These are phyloP conservation scores for Hymenopus coronatus DNA, from an alignment of 2,888 invertebrate species.

Conservation along the genomic window DNA sequence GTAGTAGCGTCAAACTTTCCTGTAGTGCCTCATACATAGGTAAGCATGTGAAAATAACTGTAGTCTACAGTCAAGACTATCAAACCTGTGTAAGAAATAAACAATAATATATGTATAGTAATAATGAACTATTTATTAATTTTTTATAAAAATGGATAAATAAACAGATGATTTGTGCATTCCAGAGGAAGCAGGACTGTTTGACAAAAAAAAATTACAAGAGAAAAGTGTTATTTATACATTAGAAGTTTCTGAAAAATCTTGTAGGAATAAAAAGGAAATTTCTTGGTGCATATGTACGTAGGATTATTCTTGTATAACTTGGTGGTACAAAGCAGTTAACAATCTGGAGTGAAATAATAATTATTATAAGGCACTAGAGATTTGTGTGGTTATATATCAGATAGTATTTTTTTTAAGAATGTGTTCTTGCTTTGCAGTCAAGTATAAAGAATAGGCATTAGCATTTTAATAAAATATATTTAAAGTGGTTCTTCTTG, in stretches of 20 bases:
- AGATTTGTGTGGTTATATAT: neutral
- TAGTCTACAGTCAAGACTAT: neutral
- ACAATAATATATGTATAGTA: neutral
- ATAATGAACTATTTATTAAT: neutral
- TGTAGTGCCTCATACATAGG: neutral
- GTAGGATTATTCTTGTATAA: neutral
- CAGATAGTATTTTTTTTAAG: neutral
- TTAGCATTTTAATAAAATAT: neutral
- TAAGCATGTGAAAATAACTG: neutral
- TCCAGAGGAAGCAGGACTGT: neutral
- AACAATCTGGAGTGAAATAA: neutral
- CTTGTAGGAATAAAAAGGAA: neutral
- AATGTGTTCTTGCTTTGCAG: neutral
- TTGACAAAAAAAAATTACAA: neutral
- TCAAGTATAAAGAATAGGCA: neutral
- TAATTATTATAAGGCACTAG: neutral
- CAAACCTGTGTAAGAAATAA: neutral
- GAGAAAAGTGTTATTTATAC: neutral
- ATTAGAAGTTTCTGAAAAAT: neutral
- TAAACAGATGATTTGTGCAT: neutral
- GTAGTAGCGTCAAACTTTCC: neutral
- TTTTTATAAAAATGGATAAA: neutral
- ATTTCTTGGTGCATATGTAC: neutral
- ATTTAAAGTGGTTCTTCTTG: neutral
- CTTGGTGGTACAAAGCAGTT: conserved; percentile 2